Conservation (phyloP, 2,888 invertebrate species). For the Drosophila kambysellisi region DNA sequence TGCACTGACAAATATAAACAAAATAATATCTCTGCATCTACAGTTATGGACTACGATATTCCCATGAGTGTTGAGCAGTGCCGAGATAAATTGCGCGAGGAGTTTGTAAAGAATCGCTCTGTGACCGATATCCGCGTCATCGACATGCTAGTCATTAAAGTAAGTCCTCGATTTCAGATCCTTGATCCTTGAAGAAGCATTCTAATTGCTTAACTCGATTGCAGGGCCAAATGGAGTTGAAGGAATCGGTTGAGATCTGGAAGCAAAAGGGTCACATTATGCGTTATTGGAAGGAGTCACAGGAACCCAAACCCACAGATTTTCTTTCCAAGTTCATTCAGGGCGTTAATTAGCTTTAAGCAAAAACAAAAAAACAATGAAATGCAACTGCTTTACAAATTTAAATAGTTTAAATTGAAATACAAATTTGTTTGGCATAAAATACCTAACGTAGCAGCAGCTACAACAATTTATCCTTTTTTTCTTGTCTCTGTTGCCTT, state of each 20-base stretch:
- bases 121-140: slow-evolving; percentile 94
- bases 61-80: slow-evolving; percentile 90
- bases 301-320: slow-evolving; percentile 94
- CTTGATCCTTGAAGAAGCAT: not conserved
- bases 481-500: not conserved
- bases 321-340: slow-evolving; percentile 94
- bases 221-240: slow-evolving; percentile 97
- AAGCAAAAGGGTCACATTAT: slow-evolving; percentile 95
- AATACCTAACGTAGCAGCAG: not conserved
- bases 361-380: not conserved
- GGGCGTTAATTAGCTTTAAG: slow-evolving; percentile 77
- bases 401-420: slow-evolving; percentile 70
- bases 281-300: slow-evolving; percentile 94
- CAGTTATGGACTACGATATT: slow-evolving; percentile 94
- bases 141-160: slow-evolving; percentile 96
- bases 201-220: not conserved
- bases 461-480: not conserved
- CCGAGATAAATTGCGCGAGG: slow-evolving; percentile 90
- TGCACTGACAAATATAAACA: slow-evolving; percentile 47
- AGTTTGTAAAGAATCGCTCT: slow-evolving; percentile 91
- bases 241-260: slow-evolving; percentile 94
- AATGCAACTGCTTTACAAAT: slow-evolving; percentile 48
- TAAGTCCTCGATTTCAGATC: slow-evolving; percentile 82
- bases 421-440: slow-evolving; percentile 38
- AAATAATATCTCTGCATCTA: slow-evolving; percentile 1